Percentiles rank a stretch among this genome's conserved stretches.
Conservation (phyloP, 2,888 invertebrate genomes). For the Thera britannica region DNA sequence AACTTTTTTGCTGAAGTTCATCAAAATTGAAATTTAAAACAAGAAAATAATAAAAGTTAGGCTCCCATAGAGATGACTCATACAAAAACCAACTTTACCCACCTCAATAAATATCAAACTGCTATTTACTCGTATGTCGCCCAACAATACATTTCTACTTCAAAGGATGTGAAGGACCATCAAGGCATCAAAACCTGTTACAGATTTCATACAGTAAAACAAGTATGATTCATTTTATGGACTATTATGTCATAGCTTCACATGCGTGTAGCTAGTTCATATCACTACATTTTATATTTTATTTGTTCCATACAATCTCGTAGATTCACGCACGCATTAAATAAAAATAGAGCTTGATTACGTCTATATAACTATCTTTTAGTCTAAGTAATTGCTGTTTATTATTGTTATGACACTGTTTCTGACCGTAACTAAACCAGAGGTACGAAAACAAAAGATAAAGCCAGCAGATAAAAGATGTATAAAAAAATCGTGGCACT, state of each 20-base stretch:
- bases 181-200: conserved; percentile 39
- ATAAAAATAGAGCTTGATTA: too few relatives aligned
- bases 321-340: too few relatives aligned
- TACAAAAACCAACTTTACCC: background rate
- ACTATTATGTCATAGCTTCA: conserved; percentile 23
- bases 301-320: background rate
- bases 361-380: too few relatives aligned
- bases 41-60: conserved; percentile 4
- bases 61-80: background rate
- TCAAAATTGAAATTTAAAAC: background rate
- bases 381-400: too few relatives aligned
- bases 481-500: too few relatives aligned
- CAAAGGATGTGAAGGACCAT: conserved; percentile 21
- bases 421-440: too few relatives aligned
- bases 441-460: too few relatives aligned
- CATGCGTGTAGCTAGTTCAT: conserved; percentile 11
- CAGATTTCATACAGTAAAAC: conserved; percentile 36
- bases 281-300: background rate
- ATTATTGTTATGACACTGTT: too few relatives aligned
- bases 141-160: conserved; percentile 18
- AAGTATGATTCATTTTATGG: conserved; percentile 37
- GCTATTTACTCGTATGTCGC: background rate
- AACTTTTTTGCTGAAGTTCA: too few relatives aligned
- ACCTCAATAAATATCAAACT: conserved; percentile 3
- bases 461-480: too few relatives aligned